These are phyloP conservation scores for Hesperia comma DNA, from an alignment of 2,888 invertebrate species.

Conservation along the genomic window DNA sequence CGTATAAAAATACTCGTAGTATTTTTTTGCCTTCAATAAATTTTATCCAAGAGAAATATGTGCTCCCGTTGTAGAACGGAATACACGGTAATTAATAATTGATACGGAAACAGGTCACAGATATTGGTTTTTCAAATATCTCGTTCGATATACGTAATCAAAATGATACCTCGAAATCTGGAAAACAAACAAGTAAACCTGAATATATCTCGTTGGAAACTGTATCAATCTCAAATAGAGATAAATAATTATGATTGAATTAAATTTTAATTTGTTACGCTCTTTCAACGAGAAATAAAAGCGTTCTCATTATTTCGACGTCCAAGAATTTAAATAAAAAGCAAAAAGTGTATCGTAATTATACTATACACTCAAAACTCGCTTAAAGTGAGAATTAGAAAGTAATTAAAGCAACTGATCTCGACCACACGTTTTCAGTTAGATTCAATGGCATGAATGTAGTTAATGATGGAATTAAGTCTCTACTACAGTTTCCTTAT, in stretches of 20 bases:
- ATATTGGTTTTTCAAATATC: conserved; percentile 15
- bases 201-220: neutral
- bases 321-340: conserved; percentile 13
- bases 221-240: neutral
- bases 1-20: conserved; percentile 11
- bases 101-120: conserved; percentile 24
- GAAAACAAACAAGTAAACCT: neutral
- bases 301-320: neutral
- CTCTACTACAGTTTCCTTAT: neutral
- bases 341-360: conserved; percentile 6
- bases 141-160: neutral
- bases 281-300: conserved; percentile 7
- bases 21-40: conserved; percentile 10
- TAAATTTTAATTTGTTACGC: conserved; percentile 10
- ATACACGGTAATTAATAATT: conserved; percentile 17
- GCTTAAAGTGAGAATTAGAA: conserved; percentile 20
- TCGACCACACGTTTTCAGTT: neutral
- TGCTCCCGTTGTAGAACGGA: conserved; percentile 23
- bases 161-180: neutral
- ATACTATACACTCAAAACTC: conserved; percentile 6
- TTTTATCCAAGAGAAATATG: conserved; percentile 12
- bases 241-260: neutral
- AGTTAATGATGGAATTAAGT: neutral
- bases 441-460: neutral
- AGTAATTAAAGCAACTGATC: conserved; percentile 13